Evolutionary conservation across 2,888 invertebrate species (phyloP), one percentile per base, ranked within the genome.

Genomic region (Metopia argyrocephala): DNA sequence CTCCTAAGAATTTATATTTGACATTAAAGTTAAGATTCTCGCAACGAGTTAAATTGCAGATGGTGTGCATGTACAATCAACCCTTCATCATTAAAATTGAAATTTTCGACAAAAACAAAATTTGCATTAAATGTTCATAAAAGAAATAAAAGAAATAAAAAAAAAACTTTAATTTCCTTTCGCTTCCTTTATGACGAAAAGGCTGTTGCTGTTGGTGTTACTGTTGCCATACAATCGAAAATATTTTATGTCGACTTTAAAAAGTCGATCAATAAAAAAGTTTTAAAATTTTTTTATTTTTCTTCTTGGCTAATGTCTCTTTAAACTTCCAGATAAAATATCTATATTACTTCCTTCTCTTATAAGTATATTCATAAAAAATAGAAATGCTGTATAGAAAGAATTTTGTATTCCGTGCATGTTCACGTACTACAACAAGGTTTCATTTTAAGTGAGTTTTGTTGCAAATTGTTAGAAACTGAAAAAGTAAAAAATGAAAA

Each of bases 81-180:
- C 48, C 28, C 71, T 59, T 57, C 64, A 48, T 23, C 27, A 15
- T 65, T 20, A 15, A 65, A 50, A 74, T 50, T 21, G 31, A 50
- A 65, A 48, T 48, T 38, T 38, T 28, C 50, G 54, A 27, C 15
- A 59, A 57, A 56, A 71, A 25, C n/a, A 52, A 62, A 84, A 87
- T 88, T 88, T 87, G 85, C 86, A 88, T 87, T 85, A 86, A 86
- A 85, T 83, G 76, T 82, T 84, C 86, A 86, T 87, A 86, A 87
- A 86, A 85, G 85, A 85, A 87, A 86, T 87, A 86, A 87, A 86
- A 85, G 85, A 85, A 87, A 86, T 85, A 84, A 86, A 85, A 25
- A 23, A 31, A 85, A n/a, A 20, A 27, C 66, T 68, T 56, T 50
- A 54, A 38, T 65, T 45, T 52, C 57, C 15, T 62, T 68, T 69